Conservation (phyloP, 1,140 invertebrate species). For the Aphaenogaster rudis region DNA sequence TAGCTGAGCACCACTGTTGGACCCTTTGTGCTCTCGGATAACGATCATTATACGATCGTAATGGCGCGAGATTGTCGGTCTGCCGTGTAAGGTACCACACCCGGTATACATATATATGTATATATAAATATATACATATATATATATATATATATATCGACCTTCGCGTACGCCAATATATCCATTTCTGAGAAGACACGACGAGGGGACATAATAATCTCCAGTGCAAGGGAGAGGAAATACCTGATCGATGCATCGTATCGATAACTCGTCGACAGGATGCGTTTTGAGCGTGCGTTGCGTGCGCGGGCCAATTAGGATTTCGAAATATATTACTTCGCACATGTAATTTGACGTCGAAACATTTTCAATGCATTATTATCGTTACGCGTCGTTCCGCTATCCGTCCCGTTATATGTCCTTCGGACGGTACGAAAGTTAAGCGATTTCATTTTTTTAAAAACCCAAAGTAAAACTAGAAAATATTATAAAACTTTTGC, state of each 20-base stretch:
- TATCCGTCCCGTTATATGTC: neutral
- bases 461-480: neutral
- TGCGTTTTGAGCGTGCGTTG: conserved; percentile 46
- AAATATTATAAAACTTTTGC: neutral
- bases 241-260: conserved; percentile 64
- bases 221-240: neutral
- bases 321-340: conserved; percentile 57
- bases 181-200: conserved; percentile 73
- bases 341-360: conserved; percentile 55
- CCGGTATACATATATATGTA: conserved; percentile 28
- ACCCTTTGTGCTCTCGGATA: conserved; percentile 82
- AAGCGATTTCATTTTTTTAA: neutral
- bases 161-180: conserved; percentile 62
- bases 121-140: conserved; percentile 9
- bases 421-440: conserved; percentile 8
- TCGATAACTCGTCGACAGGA: conserved; percentile 43
- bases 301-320: conserved; percentile 46
- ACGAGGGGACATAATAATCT: conserved; percentile 68
- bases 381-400: conserved; percentile 32
- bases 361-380: conserved; percentile 39
- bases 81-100: conserved; percentile 70
- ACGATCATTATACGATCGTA: conserved; percentile 84
- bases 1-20: conserved; percentile 79
- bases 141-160: conserved; percentile 30
- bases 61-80: conserved; percentile 83